Percentiles rank a stretch among this genome's conserved stretches.
These are phyloP conservation scores for Nebria brevicollis DNA, from an alignment of 2,888 invertebrate species.

Conservation along the genomic window DNA sequence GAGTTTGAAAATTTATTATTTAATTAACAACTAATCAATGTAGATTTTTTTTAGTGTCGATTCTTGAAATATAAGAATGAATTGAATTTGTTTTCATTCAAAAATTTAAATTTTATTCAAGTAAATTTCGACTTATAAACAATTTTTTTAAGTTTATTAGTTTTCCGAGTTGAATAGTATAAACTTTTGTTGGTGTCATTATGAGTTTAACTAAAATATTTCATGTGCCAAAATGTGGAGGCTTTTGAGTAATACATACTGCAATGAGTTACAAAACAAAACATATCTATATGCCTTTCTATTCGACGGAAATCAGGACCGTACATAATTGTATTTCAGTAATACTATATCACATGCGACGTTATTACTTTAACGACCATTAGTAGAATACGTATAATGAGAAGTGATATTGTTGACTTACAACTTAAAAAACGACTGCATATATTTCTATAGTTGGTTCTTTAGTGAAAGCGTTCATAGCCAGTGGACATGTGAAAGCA, in stretches of 20 bases:
- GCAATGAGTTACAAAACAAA: not conserved
- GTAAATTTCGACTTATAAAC: too few species aligned
- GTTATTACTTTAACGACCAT: not conserved
- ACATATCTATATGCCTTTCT: not conserved
- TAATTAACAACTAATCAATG: too few species aligned
- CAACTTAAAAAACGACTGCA: not conserved
- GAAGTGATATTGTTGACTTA: not conserved
- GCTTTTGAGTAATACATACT: not conserved
- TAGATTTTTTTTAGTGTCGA: too few species aligned
- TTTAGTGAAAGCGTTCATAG: not conserved
- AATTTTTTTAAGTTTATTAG: too few species aligned
- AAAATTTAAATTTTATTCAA: too few species aligned
- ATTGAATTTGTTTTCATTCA: too few species aligned
- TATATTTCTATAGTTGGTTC: not conserved
- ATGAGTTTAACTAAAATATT: too few species aligned
- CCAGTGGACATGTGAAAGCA: not conserved
- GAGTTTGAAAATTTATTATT: too few species aligned
- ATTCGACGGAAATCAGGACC: not conserved
- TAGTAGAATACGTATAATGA: not conserved
- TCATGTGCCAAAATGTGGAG: not conserved
- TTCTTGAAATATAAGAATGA: too few species aligned
- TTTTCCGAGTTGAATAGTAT: too few species aligned
- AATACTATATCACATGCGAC: not conserved
- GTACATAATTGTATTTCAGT: not conserved
- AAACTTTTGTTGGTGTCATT: too few species aligned